Conservation (phyloP, 1,140 invertebrate genomes). For the Trachymyrmex cornetzi region DNA sequence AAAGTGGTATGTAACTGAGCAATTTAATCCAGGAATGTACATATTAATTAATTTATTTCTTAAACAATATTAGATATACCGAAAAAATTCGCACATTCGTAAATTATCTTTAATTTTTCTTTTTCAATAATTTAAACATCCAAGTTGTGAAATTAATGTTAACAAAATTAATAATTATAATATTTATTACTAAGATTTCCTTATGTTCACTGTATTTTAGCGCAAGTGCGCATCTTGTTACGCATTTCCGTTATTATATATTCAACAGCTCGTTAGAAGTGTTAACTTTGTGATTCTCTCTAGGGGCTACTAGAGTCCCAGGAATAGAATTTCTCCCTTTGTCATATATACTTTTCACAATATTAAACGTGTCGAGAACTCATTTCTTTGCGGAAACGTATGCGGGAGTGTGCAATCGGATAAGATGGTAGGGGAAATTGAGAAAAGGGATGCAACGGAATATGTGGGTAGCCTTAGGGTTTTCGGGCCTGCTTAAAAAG, state of each 20-base stretch:
- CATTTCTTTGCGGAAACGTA: constrained; percentile 46
- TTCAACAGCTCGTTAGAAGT: background rate
- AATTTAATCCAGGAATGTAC: background rate
- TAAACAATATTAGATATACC: background rate
- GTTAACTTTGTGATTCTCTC: background rate
- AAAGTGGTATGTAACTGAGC: background rate
- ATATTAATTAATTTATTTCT: background rate
- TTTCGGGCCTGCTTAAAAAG: constrained; percentile 45
- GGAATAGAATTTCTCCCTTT: constrained; percentile 8
- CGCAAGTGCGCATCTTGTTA: background rate
- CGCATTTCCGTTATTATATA: background rate
- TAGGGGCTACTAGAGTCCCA: background rate
- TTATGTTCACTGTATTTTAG: background rate
- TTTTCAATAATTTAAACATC: constrained; percentile 8
- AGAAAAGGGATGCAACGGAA: constrained; percentile 63
- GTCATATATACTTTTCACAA: constrained; percentile 4
- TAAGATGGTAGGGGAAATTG: constrained; percentile 55
- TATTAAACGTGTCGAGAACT: constrained; percentile 2
- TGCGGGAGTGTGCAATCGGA: constrained; percentile 33
- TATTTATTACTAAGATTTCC: background rate
- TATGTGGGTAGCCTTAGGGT: constrained; percentile 40
- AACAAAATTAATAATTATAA: background rate
- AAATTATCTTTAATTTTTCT: constrained; percentile 4
- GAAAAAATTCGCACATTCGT: background rate
- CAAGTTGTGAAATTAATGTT: background rate